Base-by-base conservation (phyloP, 2,113 vertebrate species). In the Corythoichthys intestinalis region DNA sequence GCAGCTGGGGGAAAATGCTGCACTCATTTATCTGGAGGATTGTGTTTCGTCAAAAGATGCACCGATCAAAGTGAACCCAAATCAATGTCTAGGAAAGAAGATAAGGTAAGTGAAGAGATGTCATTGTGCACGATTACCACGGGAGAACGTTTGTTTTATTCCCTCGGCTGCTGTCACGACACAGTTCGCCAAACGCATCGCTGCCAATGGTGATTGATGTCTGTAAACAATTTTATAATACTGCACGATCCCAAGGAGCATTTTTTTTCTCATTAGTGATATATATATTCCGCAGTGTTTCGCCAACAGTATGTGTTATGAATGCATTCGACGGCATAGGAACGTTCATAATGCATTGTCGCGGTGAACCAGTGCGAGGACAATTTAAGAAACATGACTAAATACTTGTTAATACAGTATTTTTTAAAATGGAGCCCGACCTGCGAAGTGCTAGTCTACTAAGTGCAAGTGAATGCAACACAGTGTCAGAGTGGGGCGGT, bases 1-100 rank as follows among this genome's bases (percentile, higher is more conserved):
- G 52, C 73, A 71, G 80, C 76, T 82, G 76, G 69, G 56, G 64
- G 39, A 62, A 20, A 44, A 62, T 20, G 9, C 59, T 11, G 11
- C 17, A 6, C 0, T 0, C 81, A 75, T 73, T 69, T 35, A 37
- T 38, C 35, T 14, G 54, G 63, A 57, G 56, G 58, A 34, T 17
- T 41, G 58, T 9, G 49, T 54, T 37, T 5, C 12, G 59, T 17
- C 13, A 17, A 39, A 41, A 14, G 54, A 62, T 10, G 1, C 1
- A 59, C 28, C 34, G 20, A 50, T 66, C 12, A 44, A 44, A 34
- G 52, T 56, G 39, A 1, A 3, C n/a, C 34, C 14, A 6, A 39
- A 3, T 4, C 48, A 10, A 37, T 4, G 46, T 46, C 17, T 35
- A 64, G 82, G 78, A 79, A 71, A 61, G 77, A 65, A 39, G 12